Percentiles rank a stretch among this genome's conserved stretches.
These are phyloP conservation scores for Eueremaeus valkanovi DNA, from an alignment of 2,888 invertebrate genomes.

Conservation along the genomic window DNA sequence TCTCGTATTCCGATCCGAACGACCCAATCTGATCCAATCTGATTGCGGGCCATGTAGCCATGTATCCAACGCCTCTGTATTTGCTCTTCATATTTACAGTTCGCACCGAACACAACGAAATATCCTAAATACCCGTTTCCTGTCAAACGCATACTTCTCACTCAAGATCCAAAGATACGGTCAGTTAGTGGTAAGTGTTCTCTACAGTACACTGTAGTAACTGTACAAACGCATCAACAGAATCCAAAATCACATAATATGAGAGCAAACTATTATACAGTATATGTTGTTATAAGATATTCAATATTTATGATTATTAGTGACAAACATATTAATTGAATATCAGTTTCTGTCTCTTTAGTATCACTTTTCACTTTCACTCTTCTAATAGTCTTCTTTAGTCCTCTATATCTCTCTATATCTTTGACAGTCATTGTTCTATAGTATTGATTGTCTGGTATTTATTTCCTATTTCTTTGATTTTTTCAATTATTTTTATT, in stretches of 20 bases:
- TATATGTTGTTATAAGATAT: no score
- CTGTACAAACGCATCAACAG: background rate
- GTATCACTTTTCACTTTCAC: background rate
- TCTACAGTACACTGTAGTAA: background rate
- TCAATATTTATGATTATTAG: no score
- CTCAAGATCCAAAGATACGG: constrained; percentile 59
- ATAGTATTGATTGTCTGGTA: constrained; percentile 14
- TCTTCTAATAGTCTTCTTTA: background rate
- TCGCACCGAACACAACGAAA: constrained; percentile 42
- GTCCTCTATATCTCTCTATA: constrained; percentile 4
- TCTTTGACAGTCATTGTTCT: background rate
- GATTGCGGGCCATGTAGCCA: no score
- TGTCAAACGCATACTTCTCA: constrained; percentile 59
- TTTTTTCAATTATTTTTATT: background rate
- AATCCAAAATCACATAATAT: background rate
- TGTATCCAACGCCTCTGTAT: no score
- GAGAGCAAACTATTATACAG: constrained; percentile 10
- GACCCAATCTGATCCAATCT: no score
- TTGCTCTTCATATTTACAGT: constrained; percentile 32
- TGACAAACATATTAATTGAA: background rate
- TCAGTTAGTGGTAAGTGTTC: constrained; percentile 45
- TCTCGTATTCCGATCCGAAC: no score
- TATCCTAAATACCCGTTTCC: constrained; percentile 54
- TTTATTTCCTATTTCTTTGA: background rate
- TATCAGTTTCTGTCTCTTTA: background rate